Evolutionary conservation across 2,797 vertebrate genomes (phyloP), one percentile per base, ranked within the genome.

Genomic region (Ptychadena robeensis): DNA sequence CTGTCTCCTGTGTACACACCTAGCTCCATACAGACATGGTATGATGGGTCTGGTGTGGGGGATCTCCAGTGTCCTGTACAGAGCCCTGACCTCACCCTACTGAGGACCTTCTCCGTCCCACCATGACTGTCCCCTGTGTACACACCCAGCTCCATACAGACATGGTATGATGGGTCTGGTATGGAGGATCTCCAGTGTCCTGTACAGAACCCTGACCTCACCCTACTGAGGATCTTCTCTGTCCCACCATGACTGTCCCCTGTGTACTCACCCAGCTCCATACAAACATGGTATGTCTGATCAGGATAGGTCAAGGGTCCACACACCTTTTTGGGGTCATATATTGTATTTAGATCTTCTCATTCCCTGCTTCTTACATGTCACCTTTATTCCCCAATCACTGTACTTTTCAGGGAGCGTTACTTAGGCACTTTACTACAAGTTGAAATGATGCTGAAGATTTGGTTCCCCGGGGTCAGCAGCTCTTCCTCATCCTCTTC

Each of bases 371-470:
- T 1, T 7, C 44, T 53, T 48, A 1, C 7, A 22, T 8, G 15
- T 5, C 44, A 22, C 18, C 18, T 7, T 53, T 0, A 61, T 25
- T 9, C 12, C 27, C 11, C 27, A 61, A 8, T 4, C 1, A 10
- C 28, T n/a, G 27, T 61, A 61, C 25, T 74, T 80, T 63, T 0
- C 80, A 98, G 97, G 5, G 95, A 95, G 77, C 95, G 95, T 72
- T 97, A 98, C 74, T 90, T 98, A 85, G 94, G 93, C 85, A 98
- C 95, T 1, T 88, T 98, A 79, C 91, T 97, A n/a, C 96, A 98
- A 90, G 96, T 98, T 22, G 97, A 98, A 87, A 93, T 91, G 88
- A 97, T 98, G 97, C 87, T 98, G 37, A 96, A 96, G 89, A 87
- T 94, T 53, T 98, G 97, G 97, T 98, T 98, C 88, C 97, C 97